A percentile compares a stretch with the other conserved stretches of the same genome.
Conservation (phyloP, 2,113 vertebrate species). For the Tenebrosternarchus preto region DNA sequence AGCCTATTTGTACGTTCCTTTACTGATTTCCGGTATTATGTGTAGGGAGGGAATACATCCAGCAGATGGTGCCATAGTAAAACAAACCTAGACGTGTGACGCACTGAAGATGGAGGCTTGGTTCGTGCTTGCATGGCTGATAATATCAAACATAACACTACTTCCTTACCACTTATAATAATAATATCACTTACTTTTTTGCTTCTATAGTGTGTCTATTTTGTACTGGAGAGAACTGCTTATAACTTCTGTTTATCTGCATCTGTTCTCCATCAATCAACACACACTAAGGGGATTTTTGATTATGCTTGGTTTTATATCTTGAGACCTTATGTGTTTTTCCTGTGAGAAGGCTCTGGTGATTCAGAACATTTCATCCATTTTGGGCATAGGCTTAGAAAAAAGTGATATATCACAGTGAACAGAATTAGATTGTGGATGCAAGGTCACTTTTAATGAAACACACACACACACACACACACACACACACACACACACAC, state of each 20-base stretch:
- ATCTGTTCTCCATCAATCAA: neutral
- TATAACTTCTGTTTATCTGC: neutral
- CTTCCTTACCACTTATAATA: too few species aligned
- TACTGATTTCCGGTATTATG: neutral
- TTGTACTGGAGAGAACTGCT: neutral
- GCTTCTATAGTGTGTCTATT: neutral
- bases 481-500: constrained; percentile 9
- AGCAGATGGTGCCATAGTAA: constrained; percentile 47
- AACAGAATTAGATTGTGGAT: neutral
- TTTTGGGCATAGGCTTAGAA: too few species aligned
- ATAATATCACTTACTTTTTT: neutral
- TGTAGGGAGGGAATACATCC: constrained; percentile 4
- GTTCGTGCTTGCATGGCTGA: neutral
- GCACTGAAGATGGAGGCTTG: neutral
- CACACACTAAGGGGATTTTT: neutral
- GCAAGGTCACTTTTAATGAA: neutral
- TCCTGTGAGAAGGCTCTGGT: too few species aligned
- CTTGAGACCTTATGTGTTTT: neutral
- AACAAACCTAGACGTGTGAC: constrained; percentile 3
- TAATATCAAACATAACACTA: neutral
- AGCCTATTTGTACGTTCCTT: too few species aligned
- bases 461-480: constrained; percentile 2
- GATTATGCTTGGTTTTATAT: neutral
- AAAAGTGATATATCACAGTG: too few species aligned
- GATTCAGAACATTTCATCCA: too few species aligned